Conservation (phyloP, 1,140 invertebrate genomes). For the Pararge aegeria region DNA sequence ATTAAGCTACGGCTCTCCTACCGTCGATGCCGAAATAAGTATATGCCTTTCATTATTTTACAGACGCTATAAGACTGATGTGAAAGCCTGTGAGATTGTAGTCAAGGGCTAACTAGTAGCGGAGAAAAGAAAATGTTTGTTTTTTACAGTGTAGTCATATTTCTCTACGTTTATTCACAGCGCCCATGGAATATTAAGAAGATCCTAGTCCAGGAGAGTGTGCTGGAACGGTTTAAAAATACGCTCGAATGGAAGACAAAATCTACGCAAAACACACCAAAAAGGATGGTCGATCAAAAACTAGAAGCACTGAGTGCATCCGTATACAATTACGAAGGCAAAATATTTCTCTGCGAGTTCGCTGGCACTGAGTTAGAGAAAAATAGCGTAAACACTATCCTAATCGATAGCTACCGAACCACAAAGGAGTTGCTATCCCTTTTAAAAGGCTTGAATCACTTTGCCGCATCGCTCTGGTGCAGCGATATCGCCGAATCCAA, state of each 20-base stretch:
- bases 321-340: slow-evolving; percentile 24
- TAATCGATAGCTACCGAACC: background rate
- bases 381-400: background rate
- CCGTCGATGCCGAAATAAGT: too few species aligned
- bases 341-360: slow-evolving; percentile 38
- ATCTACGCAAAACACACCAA: background rate
- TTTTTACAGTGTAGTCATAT: too few species aligned
- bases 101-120: too few species aligned
- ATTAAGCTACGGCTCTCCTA: too few species aligned
- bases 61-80: too few species aligned
- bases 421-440: background rate
- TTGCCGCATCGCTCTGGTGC: slow-evolving; percentile 16
- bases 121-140: too few species aligned
- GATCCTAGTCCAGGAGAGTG: slow-evolving; percentile 44
- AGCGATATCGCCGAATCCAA: slow-evolving; percentile 14
- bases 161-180: slow-evolving; percentile 39
- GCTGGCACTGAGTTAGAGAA: background rate
- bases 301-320: slow-evolving; percentile 11
- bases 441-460: background rate
- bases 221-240: slow-evolving; percentile 34
- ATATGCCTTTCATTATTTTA: too few species aligned
- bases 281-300: background rate
- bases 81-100: too few species aligned
- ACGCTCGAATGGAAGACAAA: slow-evolving; percentile 31
- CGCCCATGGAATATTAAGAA: slow-evolving; percentile 37